A percentile compares a stretch with the other conserved stretches of the same genome.
These are phyloP conservation scores for Petrosia ficiformis DNA, from an alignment of 37 sponge, comb jelly and placozoan genomes.

Conservation along the genomic window DNA sequence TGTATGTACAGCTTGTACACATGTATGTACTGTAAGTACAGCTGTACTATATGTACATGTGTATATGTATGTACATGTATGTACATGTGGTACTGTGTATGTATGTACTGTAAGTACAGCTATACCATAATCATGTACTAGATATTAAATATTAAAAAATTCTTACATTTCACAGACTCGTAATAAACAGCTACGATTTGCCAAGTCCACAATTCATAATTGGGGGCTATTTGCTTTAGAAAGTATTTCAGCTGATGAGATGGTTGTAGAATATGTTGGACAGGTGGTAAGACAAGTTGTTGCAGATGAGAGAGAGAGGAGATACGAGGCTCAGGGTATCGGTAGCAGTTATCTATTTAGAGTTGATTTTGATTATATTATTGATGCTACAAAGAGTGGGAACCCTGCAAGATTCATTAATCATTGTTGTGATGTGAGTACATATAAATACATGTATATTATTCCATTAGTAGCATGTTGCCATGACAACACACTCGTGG, in stretches of 20 bases:
- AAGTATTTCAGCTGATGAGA: conserved; percentile 95
- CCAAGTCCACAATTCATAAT: conserved; percentile 95
- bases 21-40: too few species aligned
- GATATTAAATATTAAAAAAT: too few species aligned
- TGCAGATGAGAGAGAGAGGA: conserved; percentile 89
- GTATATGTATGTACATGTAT: too few species aligned
- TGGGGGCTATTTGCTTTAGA: conserved; percentile 99
- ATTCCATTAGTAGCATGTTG: background rate
- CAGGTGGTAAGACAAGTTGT: conserved; percentile 81
- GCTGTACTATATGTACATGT: too few species aligned
- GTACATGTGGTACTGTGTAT: too few species aligned
- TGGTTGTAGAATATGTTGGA: conserved; percentile 99
- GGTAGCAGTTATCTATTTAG: conserved; percentile 98
- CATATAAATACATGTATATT: too few species aligned
- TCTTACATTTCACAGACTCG: conserved; percentile 68
- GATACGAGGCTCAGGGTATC: conserved; percentile 95
- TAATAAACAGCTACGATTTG: conserved; percentile 93
- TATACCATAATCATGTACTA: background rate
- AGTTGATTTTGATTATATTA: conserved; percentile 90
- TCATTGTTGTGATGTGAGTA: conserved; percentile 97
- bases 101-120: too few species aligned
- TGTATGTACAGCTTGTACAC: too few species aligned
- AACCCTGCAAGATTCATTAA: conserved; percentile 96
- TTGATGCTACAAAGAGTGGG: conserved; percentile 95
- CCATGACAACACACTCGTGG: background rate